These are phyloP conservation scores for Ooceraea biroi DNA, from an alignment of 1,140 invertebrate genomes.

Conservation along the genomic window DNA sequence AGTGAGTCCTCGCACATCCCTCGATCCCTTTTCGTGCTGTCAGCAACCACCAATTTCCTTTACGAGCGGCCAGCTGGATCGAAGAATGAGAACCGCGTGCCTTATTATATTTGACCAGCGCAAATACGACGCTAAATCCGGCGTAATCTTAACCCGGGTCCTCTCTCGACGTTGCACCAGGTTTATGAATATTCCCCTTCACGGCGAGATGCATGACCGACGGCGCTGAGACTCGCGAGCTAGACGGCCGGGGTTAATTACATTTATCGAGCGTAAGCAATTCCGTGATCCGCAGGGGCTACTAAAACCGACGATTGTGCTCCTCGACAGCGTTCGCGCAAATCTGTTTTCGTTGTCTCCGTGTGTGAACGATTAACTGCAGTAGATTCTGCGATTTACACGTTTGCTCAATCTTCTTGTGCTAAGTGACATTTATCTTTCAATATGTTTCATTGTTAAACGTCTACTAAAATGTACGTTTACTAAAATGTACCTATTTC, in stretches of 20 bases:
- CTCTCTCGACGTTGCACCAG: slow-evolving; percentile 19
- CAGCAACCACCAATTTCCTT: not conserved
- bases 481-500: not conserved
- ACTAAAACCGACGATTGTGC: slow-evolving; percentile 1
- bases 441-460: not conserved
- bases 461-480: too few relatives aligned
- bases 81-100: slow-evolving; percentile 51
- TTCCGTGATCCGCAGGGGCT: slow-evolving; percentile 38
- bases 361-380: not conserved
- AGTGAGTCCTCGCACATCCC: not conserved
- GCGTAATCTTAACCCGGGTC: slow-evolving; percentile 55
- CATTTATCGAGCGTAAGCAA: slow-evolving; percentile 56
- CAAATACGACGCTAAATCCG: slow-evolving; percentile 46
- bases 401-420: not conserved
- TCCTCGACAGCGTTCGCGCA: slow-evolving; percentile 10
- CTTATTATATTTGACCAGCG: slow-evolving; percentile 70
- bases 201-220: slow-evolving; percentile 24
- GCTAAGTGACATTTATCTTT: not conserved
- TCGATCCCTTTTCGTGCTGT: not conserved
- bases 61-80: not conserved
- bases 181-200: slow-evolving; percentile 57
- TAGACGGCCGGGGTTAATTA: slow-evolving; percentile 49
- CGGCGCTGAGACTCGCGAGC: slow-evolving; percentile 16
- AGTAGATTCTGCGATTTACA: not conserved
- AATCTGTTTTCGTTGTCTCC: not conserved